Base-by-base conservation (phyloP, 2,888 invertebrate species). In the Agonopterix heracliana region DNA sequence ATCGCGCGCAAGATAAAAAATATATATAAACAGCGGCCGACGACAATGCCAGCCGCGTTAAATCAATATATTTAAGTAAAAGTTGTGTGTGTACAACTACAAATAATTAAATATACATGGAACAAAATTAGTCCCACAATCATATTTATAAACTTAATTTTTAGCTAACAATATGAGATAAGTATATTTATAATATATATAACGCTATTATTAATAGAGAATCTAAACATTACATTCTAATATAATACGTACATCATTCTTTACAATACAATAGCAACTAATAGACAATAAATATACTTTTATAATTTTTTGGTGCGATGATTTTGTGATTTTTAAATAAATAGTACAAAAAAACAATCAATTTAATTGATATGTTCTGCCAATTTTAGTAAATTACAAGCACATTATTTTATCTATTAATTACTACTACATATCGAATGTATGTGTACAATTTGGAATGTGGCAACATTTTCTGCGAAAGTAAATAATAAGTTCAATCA, bases 161-260 rank as follows among this genome's bases (percentile, higher is more conserved):
- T 75, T 74, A 78, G 74, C 80, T 83, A 82, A 81, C 72, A 77
- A 72, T 83, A 84, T 74, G 78, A 81, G 81, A 83, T 79, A 78
- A 74, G 57, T 65, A 65, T 66, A 63, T 76, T 72, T 75, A 77
- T 76, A 68, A 67, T 70, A 68, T 61, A 56, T 72, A 71, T 77
- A 81, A 79, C 73, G 66, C 74, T 81, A 81, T 66, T 70, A 70
- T 75, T 78, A 78, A 73, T 58, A 76, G 66, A 75, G 69, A 76
- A 78, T 80, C 78, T 80, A 81, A 71, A 74, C 72, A 76, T 54
- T 68, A 74, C 71, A 76, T 54, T 68, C 71, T 78, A 74, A 71
- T 60, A 63, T 70, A 65, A 58, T 68, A 70, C 54, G 50, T 59
- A 60, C 26, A 26, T 26, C 26, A 26, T 26, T 26, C 26, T 26